Percentiles rank a stretch among this genome's conserved stretches.
Conservation (phyloP, 2,888 invertebrate species). For the Epinotia ramella region DNA sequence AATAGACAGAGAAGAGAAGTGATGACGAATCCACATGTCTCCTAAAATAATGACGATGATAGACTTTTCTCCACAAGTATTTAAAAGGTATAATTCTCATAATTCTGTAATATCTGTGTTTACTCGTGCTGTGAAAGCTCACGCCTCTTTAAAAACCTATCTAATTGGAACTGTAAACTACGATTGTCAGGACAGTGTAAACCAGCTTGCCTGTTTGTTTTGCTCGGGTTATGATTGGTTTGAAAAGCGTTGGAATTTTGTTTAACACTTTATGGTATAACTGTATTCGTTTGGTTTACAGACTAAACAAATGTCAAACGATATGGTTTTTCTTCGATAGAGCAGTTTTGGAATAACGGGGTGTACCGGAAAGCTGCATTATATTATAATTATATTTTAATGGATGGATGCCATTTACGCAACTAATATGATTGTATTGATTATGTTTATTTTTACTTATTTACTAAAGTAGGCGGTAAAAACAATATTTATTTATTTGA, state of each 20-base stretch:
- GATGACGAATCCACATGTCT: too few relatives aligned
- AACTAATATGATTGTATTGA: too few relatives aligned
- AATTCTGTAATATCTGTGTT: slow-evolving; percentile 8
- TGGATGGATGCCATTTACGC: too few relatives aligned
- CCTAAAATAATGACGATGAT: too few relatives aligned
- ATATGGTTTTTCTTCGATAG: background rate
- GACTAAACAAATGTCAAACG: background rate
- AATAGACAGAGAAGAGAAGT: too few relatives aligned
- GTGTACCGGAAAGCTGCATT: background rate
- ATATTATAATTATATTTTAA: too few relatives aligned
- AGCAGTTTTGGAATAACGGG: background rate
- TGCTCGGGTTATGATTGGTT: slow-evolving; percentile 37
- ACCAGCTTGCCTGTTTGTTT: slow-evolving; percentile 35
- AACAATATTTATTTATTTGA: too few relatives aligned
- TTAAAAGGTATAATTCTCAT: background rate
- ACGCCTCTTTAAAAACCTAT: slow-evolving; percentile 36
- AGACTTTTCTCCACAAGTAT: background rate
- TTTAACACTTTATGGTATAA: slow-evolving; percentile 28
- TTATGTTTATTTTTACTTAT: too few relatives aligned
- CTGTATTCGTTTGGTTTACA: slow-evolving; percentile 15
- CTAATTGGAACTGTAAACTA: slow-evolving; percentile 43
- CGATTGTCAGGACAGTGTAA: slow-evolving; percentile 32
- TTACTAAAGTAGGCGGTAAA: too few relatives aligned
- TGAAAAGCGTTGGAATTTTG: slow-evolving; percentile 36
- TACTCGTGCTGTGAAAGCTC: slow-evolving; percentile 15